Evolutionary conservation across 64 coral and sea anemone genomes (phyloP), one percentile per base, ranked within the genome.

Genomic region (Pachyseris speciosa): DNA sequence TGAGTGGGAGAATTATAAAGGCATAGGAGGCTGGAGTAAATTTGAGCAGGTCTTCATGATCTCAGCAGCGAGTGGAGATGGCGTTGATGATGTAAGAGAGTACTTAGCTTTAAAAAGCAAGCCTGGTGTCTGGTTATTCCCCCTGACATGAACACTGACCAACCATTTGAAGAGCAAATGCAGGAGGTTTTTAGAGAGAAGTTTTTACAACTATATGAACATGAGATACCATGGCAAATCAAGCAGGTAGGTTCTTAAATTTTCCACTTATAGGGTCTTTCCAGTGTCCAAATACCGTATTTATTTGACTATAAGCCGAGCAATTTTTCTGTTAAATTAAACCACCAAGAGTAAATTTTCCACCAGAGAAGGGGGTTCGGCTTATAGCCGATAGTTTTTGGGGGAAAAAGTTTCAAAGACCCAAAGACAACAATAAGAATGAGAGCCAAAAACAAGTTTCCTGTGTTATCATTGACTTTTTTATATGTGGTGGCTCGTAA

Each of bases 141-240:
- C 22, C 58, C 86, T 74, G 97, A 73, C 31, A 42, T 64, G 29
- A 44, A 31, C 29, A 93, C 93, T 22, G 94, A 99, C 85, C 79
- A 93, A 31, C 48, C 73, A 41, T 22, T 95, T 67, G 69, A 99
- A 75, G 38, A 81, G 25, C 88, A 87, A 75, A 91, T 99, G 48
- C 68, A 84, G 60, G 97, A 99, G 65, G 43, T 95, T 40, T 99
- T 99, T 88, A 84, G 94, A 84, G 97, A 95, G 53, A 99, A 95
- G n/a, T 80, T 99, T 20, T 91, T 99, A 76, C 74, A 80, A 30
- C 72, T 99, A 20, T 99, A 95, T 86, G 94, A 99, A 42, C 97
- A 99, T 91, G 97, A 99, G 64, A 95, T 99, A 87, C 97, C 97
- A n/a, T 99, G 93, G 93, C 97, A 99, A 68, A 91, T 95, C 10